Evolutionary conservation across 1,140 invertebrate species (phyloP).

Genomic region (Aphelenchoides besseyi): DNA sequence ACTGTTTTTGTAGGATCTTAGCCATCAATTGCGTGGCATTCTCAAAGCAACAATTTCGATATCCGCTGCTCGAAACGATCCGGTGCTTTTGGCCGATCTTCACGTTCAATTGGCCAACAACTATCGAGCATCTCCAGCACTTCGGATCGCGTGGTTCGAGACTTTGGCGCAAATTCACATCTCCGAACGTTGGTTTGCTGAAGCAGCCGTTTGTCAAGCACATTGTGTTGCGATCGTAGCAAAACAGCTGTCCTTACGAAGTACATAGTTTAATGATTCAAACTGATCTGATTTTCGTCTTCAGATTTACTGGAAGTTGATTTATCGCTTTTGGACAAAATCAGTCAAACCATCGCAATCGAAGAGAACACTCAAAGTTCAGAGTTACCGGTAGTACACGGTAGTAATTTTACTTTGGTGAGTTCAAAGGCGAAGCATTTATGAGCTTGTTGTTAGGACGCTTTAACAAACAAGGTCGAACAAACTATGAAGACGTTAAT

Average conservation of each 20-base stretch:
- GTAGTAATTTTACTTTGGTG: slow-evolving; percentile 1
- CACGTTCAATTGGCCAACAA: slow-evolving; percentile 88
- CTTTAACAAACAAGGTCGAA: slow-evolving; percentile 78
- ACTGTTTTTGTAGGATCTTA: slow-evolving; percentile 74
- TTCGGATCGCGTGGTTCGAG: slow-evolving; percentile 86
- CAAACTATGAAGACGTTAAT: slow-evolving; percentile 76
- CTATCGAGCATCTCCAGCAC: slow-evolving; percentile 85
- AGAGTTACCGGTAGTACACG: slow-evolving; percentile 71
- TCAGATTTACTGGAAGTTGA: slow-evolving; percentile 39
- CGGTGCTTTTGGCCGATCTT: slow-evolving; percentile 78
- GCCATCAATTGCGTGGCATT: slow-evolving; percentile 83
- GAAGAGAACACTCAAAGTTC: slow-evolving; percentile 39
- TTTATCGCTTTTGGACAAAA: slow-evolving; percentile 47
- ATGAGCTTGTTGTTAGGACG: slow-evolving; percentile 65
- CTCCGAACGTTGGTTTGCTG: slow-evolving; percentile 75
- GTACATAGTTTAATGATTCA: not conserved
- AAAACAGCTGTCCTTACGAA: slow-evolving; percentile 47
- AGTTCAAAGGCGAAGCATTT: too few species aligned
- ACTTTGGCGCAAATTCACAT: slow-evolving; percentile 79
- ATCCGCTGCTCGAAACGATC: slow-evolving; percentile 80
- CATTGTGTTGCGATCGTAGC: slow-evolving; percentile 61
- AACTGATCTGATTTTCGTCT: not conserved
- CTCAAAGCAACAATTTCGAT: slow-evolving; percentile 88
- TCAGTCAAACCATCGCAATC: slow-evolving; percentile 44
- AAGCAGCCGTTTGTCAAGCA: slow-evolving; percentile 66